Base-by-base conservation (phyloP, 2,888 invertebrate species). In the Cheiracanthium punctorium region DNA sequence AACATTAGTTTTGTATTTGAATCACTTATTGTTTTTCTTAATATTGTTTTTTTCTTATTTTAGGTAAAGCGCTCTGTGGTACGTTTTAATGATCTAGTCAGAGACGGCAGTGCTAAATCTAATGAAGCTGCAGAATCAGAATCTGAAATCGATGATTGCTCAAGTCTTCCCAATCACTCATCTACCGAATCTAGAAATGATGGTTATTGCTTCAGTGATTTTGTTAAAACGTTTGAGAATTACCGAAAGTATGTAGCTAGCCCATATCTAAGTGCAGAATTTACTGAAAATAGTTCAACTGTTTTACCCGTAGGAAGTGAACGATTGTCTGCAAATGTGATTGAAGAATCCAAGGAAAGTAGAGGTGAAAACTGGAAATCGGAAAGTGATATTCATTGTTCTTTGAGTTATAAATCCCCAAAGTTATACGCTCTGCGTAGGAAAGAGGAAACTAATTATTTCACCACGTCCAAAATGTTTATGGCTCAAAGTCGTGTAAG, bases 401-500 rank as follows among this genome's bases (percentile, higher is more conserved):
- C 4, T 24, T n/a, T 20, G 7, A 58, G 24, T 24, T 24, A 24
- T 24, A 24, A 1, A 20, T 17, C 58, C 10, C 1, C 10, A 28
- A 37, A 70, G 20, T 12, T 8, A 0, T 5, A 43, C 10, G 10
- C 52, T 29, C 14, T 37, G 8, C 20, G 29, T 20, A n/a, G 5
- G n/a, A 67, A 30, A 32, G 17, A 37, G 7, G 37, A 69, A 33
- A 12, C 17, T 20, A 37, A n/a, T 28, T 8, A 14, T 20, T 69
- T 69, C 20, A 1, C 33, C 5, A 10, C 69, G 0, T 1, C 72
- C 10, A 80, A 75, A 71, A 86, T 86, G 86, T 86, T 86, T 76
- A 86, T 86, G 80, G 43, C 86, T 17, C 86, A 86, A 67, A 76
- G 64, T 48, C 80, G 86, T 75, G 76, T 86, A 37, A 86, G 70